A percentile compares a stretch with the other conserved stretches of the same genome.
These are phyloP conservation scores for Sitta europaea DNA, from an alignment of 2,113 vertebrate genomes.

Conservation along the genomic window DNA sequence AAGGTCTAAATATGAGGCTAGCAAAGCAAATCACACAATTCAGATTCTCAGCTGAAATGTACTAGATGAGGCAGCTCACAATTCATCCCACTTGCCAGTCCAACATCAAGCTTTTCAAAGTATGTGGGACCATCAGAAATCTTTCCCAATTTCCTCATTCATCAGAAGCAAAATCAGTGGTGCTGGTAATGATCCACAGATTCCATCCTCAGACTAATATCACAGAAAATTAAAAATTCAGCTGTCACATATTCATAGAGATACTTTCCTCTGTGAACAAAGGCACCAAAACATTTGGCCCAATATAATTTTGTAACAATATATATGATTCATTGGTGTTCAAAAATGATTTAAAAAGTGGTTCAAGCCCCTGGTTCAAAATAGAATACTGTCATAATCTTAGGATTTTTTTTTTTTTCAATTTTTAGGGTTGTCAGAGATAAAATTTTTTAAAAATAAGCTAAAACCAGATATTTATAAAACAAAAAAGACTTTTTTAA, in stretches of 20 bases:
- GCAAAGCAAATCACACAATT: neutral
- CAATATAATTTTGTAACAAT: neutral
- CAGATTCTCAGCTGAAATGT: neutral
- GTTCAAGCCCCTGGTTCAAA: neutral
- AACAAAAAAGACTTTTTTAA: neutral
- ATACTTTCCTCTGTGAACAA: neutral
- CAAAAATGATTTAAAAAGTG: rapidly evolving
- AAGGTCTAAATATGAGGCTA: neutral
- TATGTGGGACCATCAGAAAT: neutral
- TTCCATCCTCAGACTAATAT: conserved; percentile 26
- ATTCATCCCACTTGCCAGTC: neutral
- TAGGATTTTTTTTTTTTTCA: neutral
- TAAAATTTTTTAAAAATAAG: neutral
- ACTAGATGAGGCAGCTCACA: neutral
- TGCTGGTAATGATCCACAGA: conserved; percentile 21
- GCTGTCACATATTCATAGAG: neutral
- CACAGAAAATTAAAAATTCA: conserved; percentile 33
- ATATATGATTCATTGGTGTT: neutral
- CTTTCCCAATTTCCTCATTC: neutral
- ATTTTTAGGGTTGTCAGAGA: neutral
- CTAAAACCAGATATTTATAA: neutral
- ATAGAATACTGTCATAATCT: neutral
- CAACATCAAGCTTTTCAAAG: neutral
- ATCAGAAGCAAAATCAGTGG: neutral
- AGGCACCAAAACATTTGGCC: neutral